Conservation (phyloP, 2,113 vertebrate species). For the Pseudorasbora parva region DNA sequence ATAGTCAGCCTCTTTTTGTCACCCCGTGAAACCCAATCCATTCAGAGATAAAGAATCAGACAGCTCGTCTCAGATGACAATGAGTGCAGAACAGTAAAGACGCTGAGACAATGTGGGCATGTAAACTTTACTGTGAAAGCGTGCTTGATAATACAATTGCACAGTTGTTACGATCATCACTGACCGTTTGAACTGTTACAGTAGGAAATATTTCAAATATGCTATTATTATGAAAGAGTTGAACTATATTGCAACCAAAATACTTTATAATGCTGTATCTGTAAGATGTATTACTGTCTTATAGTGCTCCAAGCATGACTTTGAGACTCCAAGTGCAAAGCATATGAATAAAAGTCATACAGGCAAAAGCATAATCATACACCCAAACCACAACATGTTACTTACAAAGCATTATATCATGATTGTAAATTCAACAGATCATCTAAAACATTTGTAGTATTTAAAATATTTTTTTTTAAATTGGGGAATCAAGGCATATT, state of each 20-base stretch:
- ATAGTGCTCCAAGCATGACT: neutral
- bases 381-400: neutral
- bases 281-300: neutral
- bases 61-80: neutral
- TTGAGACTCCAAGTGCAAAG: conserved; percentile 19
- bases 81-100: neutral
- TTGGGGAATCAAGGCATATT: neutral
- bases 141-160: neutral
- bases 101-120: neutral
- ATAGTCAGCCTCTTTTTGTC: conserved; percentile 9
- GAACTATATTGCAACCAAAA: neutral
- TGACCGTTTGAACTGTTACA: neutral
- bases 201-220: neutral
- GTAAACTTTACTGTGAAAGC: conserved; percentile 18
- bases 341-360: neutral
- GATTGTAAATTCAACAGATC: neutral
- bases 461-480: too few relatives aligned
- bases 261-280: neutral
- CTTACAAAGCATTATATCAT: neutral
- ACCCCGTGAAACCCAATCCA: conserved; percentile 41
- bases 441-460: neutral
- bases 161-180: neutral
- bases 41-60: neutral
- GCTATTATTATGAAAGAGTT: neutral
- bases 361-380: neutral